Percentiles rank a stretch among this genome's conserved stretches.
These are phyloP conservation scores for Pycnonotus jocosus DNA, from an alignment of 2,113 vertebrate genomes.

Conservation along the genomic window DNA sequence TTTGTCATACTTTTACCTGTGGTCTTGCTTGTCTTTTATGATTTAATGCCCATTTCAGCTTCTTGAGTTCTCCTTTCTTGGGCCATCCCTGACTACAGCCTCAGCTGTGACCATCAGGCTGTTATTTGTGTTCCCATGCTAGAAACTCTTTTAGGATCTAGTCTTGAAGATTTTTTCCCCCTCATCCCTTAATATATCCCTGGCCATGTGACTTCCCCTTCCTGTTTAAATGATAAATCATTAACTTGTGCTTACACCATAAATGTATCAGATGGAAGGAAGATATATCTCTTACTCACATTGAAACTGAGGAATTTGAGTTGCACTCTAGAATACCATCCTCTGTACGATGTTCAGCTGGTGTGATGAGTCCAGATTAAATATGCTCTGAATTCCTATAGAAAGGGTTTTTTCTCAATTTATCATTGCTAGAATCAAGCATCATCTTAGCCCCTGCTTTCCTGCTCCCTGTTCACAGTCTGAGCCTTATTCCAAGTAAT, in stretches of 20 bases:
- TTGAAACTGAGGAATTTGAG: neutral
- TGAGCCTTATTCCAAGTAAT: neutral
- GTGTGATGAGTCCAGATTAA: neutral
- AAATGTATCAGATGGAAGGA: neutral
- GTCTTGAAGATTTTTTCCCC: neutral
- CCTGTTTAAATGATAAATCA: neutral
- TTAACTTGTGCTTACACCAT: neutral
- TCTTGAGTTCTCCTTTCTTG: neutral
- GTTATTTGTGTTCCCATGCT: neutral
- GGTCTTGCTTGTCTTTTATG: neutral
- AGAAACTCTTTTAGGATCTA: neutral
- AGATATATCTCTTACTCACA: neutral
- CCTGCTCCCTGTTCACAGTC: neutral
- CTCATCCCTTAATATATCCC: neutral
- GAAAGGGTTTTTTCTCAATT: neutral
- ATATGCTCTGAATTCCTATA: neutral
- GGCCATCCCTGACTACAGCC: neutral
- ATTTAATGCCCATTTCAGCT: neutral
- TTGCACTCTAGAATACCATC: neutral
- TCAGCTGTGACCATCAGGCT: neutral
- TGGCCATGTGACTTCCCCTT: neutral
- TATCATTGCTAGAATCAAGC: neutral
- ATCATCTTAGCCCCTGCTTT: neutral
- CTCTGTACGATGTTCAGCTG: neutral
- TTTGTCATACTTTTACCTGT: neutral